Percentiles rank a stretch among this genome's conserved stretches.
Conservation (phyloP, 2,888 invertebrate genomes). For the Oscheius sp. region DNA sequence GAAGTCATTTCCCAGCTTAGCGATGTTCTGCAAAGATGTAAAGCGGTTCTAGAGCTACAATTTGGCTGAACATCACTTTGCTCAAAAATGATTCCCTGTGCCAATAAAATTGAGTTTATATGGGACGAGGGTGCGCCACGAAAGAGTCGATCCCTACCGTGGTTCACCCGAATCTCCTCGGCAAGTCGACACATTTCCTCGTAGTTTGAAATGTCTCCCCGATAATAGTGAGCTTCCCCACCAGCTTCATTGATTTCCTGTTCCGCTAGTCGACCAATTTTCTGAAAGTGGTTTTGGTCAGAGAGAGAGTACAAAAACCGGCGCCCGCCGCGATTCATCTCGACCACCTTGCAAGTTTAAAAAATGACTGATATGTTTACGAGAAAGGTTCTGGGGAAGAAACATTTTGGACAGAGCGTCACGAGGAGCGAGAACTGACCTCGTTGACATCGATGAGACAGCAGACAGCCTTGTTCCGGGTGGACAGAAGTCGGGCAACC, state of each 20-base stretch:
- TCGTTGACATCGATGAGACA: conserved; percentile 52
- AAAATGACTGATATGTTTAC: not conserved
- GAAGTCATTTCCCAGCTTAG: too few species aligned
- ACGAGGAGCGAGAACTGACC: conserved; percentile 23
- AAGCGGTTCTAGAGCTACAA: too few species aligned
- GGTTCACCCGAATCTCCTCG: conserved; percentile 19
- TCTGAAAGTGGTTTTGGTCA: conserved; percentile 28
- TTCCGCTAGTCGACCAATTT: conserved; percentile 37
- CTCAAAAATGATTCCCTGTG: too few species aligned
- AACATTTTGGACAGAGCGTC: not conserved
- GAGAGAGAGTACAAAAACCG: too few species aligned
- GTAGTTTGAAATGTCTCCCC: conserved; percentile 43
- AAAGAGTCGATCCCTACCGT: conserved; percentile 6
- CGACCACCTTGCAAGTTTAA: not conserved
- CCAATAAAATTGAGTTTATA: too few species aligned
- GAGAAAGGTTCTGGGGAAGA: not conserved
- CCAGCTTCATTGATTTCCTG: conserved; percentile 44
- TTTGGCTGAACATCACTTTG: too few species aligned
- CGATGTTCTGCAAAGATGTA: too few species aligned
- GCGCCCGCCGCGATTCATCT: too few species aligned
- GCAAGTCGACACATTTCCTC: conserved; percentile 24
- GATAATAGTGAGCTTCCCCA: conserved; percentile 46
- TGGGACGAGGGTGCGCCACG: too few species aligned
- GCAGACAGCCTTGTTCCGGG: conserved; percentile 40
- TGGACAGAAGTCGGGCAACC: conserved; percentile 39